Percentiles rank a stretch among this genome's conserved stretches.
These are phyloP conservation scores for Gadus macrocephalus DNA, from an alignment of 2,113 vertebrate genomes.

Conservation along the genomic window DNA sequence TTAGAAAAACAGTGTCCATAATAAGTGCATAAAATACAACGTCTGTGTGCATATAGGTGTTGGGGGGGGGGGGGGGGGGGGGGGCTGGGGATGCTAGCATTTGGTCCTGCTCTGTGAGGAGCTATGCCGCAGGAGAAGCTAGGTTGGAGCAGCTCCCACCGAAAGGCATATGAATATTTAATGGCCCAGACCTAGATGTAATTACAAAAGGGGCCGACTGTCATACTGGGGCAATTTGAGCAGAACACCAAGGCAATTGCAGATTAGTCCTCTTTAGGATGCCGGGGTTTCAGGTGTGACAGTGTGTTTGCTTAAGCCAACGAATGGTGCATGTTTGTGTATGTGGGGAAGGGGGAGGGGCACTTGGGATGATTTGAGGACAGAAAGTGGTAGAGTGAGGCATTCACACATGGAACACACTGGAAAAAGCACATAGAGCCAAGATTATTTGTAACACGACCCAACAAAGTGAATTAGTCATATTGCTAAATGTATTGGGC, in stretches of 20 bases:
- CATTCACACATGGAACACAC: too few relatives aligned
- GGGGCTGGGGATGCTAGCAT: neutral
- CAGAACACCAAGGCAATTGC: constrained; percentile 46
- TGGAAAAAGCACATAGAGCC: too few relatives aligned
- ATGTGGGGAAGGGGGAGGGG: too few relatives aligned
- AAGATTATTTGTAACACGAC: too few relatives aligned
- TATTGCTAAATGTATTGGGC: too few relatives aligned
- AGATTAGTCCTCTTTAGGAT: constrained; percentile 48
- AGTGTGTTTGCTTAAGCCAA: constrained; percentile 16
- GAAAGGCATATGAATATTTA: constrained; percentile 63
- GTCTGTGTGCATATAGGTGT: neutral
- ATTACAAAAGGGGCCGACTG: constrained; percentile 61
- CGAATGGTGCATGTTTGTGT: too few relatives aligned
- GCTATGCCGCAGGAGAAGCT: constrained; percentile 30
- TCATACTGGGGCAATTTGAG: constrained; percentile 51
- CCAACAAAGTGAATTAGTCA: too few relatives aligned
- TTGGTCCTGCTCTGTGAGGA: constrained; percentile 29
- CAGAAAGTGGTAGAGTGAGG: too few relatives aligned
- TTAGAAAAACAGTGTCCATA: too few relatives aligned
- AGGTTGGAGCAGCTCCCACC: constrained; percentile 48
- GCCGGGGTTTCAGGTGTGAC: constrained; percentile 51
- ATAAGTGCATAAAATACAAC: too few relatives aligned
- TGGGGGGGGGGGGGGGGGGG: neutral
- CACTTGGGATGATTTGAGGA: too few relatives aligned
- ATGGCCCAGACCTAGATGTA: constrained; percentile 62